Evolutionary conservation across 2,113 vertebrate species (phyloP).

Genomic region (Ophiodon elongatus): DNA sequence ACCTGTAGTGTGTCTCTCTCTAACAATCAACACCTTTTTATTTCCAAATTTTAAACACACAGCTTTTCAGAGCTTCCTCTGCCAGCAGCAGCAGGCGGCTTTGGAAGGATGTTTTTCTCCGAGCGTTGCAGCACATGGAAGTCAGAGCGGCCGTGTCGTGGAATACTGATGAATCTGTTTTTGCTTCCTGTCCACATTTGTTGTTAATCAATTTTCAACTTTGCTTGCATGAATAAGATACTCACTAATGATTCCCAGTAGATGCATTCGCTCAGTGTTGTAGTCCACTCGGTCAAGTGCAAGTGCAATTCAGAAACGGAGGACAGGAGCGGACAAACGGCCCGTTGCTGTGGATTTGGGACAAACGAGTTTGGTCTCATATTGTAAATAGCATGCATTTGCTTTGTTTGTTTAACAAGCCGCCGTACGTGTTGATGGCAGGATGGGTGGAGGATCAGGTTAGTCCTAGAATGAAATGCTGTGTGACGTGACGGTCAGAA

Average conservation of each 20-base stretch:
- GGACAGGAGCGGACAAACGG: not conserved
- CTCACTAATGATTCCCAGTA: constrained; percentile 5
- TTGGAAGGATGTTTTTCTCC: constrained; percentile 31
- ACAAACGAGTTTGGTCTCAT: constrained; percentile 16
- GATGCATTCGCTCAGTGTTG: constrained; percentile 11
- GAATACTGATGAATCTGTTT: constrained; percentile 42
- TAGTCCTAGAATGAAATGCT: constrained; percentile 4
- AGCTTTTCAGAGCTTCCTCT: not conserved
- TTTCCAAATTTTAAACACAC: constrained; percentile 8
- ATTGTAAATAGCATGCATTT: constrained; percentile 1
- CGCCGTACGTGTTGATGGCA: not conserved
- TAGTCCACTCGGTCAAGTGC: not conserved
- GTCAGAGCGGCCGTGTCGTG: not conserved
- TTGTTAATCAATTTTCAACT: constrained; percentile 48
- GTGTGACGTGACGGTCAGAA: not conserved
- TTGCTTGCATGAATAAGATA: constrained; percentile 12
- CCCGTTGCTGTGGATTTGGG: constrained; percentile 15
- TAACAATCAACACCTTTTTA: constrained; percentile 1
- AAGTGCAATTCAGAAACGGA: not conserved
- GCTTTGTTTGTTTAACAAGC: constrained; percentile 3
- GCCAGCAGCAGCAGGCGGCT: constrained; percentile 1
- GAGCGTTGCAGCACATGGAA: constrained; percentile 29
- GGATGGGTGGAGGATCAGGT: not conserved
- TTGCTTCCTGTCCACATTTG: constrained; percentile 35
- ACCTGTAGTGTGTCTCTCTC: no score